A percentile compares a stretch with the other conserved stretches of the same genome.
Evolutionary conservation across 2,888 invertebrate genomes (phyloP).

Genomic region (Tenthredo distinguenda): DNA sequence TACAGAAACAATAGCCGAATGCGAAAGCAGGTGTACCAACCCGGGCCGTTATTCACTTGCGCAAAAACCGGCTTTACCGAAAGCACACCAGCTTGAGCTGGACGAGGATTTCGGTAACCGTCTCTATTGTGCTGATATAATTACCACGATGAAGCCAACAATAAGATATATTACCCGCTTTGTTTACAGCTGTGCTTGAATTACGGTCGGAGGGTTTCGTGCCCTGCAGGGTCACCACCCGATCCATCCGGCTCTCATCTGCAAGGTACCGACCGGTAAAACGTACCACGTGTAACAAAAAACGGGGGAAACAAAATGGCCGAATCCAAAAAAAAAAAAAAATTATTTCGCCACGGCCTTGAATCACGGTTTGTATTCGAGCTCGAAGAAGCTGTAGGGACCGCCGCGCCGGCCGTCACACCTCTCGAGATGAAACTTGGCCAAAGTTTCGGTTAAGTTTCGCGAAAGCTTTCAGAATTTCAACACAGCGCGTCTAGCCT

Average conservation of each 20-base stretch:
- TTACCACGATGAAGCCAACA: constrained; percentile 43
- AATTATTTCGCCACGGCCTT: not conserved
- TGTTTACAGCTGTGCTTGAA: not conserved
- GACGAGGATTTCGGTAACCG: constrained; percentile 29
- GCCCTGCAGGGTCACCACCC: not conserved
- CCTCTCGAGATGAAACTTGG: constrained; percentile 38
- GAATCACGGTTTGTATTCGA: not conserved
- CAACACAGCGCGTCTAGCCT: constrained; percentile 11
- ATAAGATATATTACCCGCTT: constrained; percentile 33
- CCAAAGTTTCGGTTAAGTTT: constrained; percentile 37
- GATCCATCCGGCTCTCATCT: not conserved
- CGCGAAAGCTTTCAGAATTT: constrained; percentile 26
- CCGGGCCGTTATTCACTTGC: not conserved
- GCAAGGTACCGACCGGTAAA: not conserved
- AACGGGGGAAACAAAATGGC: not conserved
- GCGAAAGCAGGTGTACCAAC: not conserved
- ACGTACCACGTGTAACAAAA: not conserved
- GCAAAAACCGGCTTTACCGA: not conserved
- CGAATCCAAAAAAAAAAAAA: not conserved
- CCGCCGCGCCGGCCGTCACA: not conserved
- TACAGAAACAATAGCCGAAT: not conserved
- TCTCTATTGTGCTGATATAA: constrained; percentile 27
- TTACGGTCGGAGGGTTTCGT: constrained; percentile 9
- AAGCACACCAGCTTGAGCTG: constrained; percentile 18
- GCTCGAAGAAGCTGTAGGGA: not conserved